These are phyloP conservation scores for Setophaga kirtlandii DNA, from an alignment of 2,113 vertebrate genomes.

Conservation along the genomic window DNA sequence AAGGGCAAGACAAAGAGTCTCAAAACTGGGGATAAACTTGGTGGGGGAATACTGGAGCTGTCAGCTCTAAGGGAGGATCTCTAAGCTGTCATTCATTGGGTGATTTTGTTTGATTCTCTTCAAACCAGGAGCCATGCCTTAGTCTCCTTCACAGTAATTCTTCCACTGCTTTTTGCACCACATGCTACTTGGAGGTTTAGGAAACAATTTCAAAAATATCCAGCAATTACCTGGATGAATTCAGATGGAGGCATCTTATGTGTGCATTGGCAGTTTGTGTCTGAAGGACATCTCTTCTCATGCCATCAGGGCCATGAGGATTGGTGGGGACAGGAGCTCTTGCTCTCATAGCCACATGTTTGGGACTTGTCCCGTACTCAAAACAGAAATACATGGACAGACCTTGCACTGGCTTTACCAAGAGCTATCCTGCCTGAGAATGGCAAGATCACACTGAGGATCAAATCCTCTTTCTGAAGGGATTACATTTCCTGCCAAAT, in stretches of 20 bases:
- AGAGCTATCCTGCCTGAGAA: background rate
- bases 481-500: conserved; percentile 55
- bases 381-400: background rate
- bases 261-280: background rate
- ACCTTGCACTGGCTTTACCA: background rate
- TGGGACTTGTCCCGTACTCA: background rate
- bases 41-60: background rate
- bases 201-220: background rate
- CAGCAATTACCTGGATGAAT: background rate
- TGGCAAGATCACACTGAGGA: conserved; percentile 11
- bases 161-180: background rate
- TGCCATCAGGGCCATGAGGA: background rate
- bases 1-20: background rate
- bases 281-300: background rate
- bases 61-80: background rate
- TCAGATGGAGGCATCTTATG: background rate
- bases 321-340: background rate
- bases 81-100: background rate
- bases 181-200: background rate
- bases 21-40: background rate
- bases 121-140: background rate
- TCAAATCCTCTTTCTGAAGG: conserved; percentile 46
- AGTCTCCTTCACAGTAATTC: background rate
- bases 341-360: background rate
- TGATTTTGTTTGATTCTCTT: background rate